Conservation (phyloP, 2,797 vertebrate species). For the Spea hammondii region DNA sequence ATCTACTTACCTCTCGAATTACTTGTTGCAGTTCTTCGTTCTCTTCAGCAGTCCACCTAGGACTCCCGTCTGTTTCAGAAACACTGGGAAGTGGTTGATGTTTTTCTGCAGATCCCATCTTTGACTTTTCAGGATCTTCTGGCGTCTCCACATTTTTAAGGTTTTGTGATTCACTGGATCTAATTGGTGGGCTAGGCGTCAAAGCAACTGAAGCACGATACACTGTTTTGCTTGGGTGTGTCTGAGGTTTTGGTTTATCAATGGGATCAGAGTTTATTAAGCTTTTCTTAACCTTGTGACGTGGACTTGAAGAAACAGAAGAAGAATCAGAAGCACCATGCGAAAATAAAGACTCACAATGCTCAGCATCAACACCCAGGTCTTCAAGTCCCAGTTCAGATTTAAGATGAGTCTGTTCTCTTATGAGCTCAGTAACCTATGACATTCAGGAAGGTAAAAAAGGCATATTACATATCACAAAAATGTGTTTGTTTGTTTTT, state of each 20-base stretch:
- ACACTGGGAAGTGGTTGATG: constrained; percentile 54
- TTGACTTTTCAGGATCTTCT: constrained; percentile 56
- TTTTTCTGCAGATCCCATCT: constrained; percentile 53
- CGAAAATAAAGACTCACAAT: constrained; percentile 69
- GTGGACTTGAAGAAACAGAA: constrained; percentile 77
- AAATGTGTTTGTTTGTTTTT: too few relatives aligned
- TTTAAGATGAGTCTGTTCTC: constrained; percentile 87
- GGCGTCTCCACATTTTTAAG: constrained; percentile 56
- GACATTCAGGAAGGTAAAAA: neutral
- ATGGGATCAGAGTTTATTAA: constrained; percentile 56
- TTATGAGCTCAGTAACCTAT: constrained; percentile 88
- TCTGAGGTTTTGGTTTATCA: constrained; percentile 57
- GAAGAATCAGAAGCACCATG: constrained; percentile 73
- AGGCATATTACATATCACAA: neutral
- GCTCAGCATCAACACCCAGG: constrained; percentile 65
- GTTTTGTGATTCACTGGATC: constrained; percentile 63
- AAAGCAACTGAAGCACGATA: constrained; percentile 84
- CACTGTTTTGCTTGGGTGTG: constrained; percentile 64
- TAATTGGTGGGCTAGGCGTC: constrained; percentile 74
- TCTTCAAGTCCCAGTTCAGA: constrained; percentile 80
- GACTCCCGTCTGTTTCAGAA: constrained; percentile 59
- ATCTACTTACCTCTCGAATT: constrained; percentile 81
- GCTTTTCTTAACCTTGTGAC: constrained; percentile 61
- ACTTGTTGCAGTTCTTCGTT: constrained; percentile 82
- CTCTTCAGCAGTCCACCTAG: constrained; percentile 60